These are phyloP conservation scores for Pseudopodoces humilis DNA, from an alignment of 2,113 vertebrate species.

Conservation along the genomic window DNA sequence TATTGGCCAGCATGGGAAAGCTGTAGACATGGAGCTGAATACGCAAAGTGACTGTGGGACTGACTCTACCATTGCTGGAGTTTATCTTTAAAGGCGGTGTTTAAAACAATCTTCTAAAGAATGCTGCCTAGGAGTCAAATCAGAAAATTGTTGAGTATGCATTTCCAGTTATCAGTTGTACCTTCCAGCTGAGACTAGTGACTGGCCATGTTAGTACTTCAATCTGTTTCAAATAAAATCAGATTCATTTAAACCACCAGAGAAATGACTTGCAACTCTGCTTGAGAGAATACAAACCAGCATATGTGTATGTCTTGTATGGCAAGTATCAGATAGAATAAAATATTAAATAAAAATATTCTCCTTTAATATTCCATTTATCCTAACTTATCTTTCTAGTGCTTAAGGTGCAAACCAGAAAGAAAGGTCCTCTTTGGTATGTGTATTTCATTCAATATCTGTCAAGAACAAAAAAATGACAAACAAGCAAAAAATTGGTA, in stretches of 20 bases:
- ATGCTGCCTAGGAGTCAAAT: background rate
- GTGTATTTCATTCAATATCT: background rate
- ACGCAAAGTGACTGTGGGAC: background rate
- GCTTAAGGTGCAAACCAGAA: background rate
- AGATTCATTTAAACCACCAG: background rate
- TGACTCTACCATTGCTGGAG: background rate
- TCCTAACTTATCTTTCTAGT: background rate
- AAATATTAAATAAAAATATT: background rate
- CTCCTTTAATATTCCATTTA: background rate
- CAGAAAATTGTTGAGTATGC: background rate
- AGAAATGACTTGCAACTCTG: background rate
- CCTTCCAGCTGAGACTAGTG: background rate
- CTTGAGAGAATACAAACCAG: background rate
- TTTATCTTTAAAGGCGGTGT: background rate
- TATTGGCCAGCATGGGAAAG: background rate
- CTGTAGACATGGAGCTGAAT: background rate
- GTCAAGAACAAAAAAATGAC: background rate
- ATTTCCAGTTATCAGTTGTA: background rate
- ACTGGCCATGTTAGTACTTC: background rate
- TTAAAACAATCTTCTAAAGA: background rate
- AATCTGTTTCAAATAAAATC: background rate
- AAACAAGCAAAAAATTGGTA: background rate
- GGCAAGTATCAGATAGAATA: background rate
- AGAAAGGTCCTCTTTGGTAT: background rate
- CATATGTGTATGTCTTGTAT: rapidly evolving